Base-by-base conservation (phyloP, 2,888 invertebrate genomes). In the Drosophila anceps region DNA sequence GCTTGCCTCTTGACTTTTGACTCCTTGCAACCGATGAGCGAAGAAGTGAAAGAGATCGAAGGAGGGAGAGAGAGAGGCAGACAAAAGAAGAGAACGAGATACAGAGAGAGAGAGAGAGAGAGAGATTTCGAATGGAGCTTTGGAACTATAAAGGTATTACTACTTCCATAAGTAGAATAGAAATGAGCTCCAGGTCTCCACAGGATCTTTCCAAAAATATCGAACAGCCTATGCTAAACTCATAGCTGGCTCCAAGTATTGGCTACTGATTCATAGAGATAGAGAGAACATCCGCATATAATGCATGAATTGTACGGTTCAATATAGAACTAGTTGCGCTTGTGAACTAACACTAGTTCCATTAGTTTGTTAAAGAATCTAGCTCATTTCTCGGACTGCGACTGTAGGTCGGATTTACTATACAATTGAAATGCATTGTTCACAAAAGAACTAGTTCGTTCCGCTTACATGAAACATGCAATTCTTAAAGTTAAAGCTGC, bases 1-100 rank as follows among this genome's bases (percentile, higher is more conserved):
- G 62, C 18, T 46, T 31, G 77, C 33, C 80, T 79, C 80, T 78
- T 78, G 77, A 78, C 77, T 78, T 78, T 48, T 80, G 64, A 73
- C 74, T 80, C 48, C 67, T 65, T 78, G 31, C 67, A 57, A 67
- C 53, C 54, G 57, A 79, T 37, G n/a, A 33, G 44, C 5, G 31
- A 31, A 12, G 39, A 7, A 24, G 12, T 3, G n/a, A 35, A 43
- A 12, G 27, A 27, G 35, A 27, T 37, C 1, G 35, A 7, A 4
- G 18, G 4, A 15, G n/a, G 20, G n/a, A n/a, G 18, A 10, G n/a
- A 4, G n/a, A 29, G 41, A 3, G 2, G 4, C 6, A 43, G 12
- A 37, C 7, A 31, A 10, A 33, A 3, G n/a, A 13, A 24, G 8
- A 15, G 18, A 7, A 12, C 13, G 41, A 31, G 15, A 8, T 6